phyloP scores from a whole-genome alignment of 2,797 vertebrate genomes.

The Spatula clypeata region DNA sequence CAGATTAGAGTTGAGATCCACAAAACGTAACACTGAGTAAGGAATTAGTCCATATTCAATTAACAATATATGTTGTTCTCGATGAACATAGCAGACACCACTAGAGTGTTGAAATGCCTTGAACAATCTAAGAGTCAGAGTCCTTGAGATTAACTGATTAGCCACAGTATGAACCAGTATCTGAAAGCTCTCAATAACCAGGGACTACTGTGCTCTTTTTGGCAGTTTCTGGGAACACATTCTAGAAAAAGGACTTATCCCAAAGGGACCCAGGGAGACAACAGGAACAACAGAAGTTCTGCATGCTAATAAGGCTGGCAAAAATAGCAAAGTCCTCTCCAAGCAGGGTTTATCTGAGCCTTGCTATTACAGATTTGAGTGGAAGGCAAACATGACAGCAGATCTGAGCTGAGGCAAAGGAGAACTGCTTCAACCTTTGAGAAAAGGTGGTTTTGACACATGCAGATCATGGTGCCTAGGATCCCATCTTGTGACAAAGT shows the following conservation, averaged over 20 bases:
- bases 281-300: neutral
- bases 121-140: neutral
- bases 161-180: neutral
- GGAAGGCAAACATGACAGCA: accelerated
- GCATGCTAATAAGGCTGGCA: neutral
- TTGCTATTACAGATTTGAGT: neutral
- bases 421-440: neutral
- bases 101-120: neutral
- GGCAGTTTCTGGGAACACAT: neutral
- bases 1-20: neutral
- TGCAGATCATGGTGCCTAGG: accelerated
- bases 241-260: neutral
- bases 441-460: neutral
- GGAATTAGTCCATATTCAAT: neutral
- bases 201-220: neutral
- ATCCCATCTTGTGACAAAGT: neutral
- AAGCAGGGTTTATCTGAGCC: neutral
- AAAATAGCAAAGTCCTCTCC: neutral
- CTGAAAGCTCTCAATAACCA: neutral
- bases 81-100: neutral
- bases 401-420: neutral
- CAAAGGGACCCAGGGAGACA: neutral
- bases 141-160: neutral
- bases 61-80: neutral
- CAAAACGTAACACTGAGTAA: neutral